A percentile compares a stretch with the other conserved stretches of the same genome.
Evolutionary conservation across 1,140 invertebrate species (phyloP).

Genomic region (Nylanderia fulva): DNA sequence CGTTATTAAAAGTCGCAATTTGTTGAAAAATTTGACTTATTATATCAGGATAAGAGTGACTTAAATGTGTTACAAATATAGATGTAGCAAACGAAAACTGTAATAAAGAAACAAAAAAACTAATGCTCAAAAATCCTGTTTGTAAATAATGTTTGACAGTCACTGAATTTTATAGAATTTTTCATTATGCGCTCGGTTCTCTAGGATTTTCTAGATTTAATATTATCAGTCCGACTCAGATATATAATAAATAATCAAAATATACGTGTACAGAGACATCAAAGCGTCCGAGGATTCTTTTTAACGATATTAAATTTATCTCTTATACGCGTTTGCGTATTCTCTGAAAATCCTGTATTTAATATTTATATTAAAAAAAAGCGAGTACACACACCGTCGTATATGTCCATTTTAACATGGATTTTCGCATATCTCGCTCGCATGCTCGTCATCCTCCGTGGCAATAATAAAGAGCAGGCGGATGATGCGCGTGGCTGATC

Average conservation of each 20-base stretch:
- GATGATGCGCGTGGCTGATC: constrained; percentile 1
- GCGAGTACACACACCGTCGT: background rate
- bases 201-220: background rate
- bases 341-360: constrained; percentile 2
- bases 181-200: background rate
- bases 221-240: background rate
- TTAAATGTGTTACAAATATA: background rate
- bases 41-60: background rate
- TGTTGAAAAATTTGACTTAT: background rate
- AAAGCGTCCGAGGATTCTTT: background rate
- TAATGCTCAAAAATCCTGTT: background rate
- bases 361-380: constrained; percentile 50
- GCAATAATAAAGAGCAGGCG: constrained; percentile 32
- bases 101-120: background rate
- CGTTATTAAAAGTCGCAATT: constrained; percentile 29
- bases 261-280: background rate
- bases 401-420: background rate
- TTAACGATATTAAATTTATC: constrained; percentile 33
- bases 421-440: background rate
- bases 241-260: constrained; percentile 40
- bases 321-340: background rate
- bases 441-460: background rate
- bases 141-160: background rate
- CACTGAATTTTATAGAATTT: background rate
- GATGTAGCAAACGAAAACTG: background rate